These are phyloP conservation scores for Aspidapion aeneum DNA, from an alignment of 2,888 invertebrate genomes.

Conservation along the genomic window DNA sequence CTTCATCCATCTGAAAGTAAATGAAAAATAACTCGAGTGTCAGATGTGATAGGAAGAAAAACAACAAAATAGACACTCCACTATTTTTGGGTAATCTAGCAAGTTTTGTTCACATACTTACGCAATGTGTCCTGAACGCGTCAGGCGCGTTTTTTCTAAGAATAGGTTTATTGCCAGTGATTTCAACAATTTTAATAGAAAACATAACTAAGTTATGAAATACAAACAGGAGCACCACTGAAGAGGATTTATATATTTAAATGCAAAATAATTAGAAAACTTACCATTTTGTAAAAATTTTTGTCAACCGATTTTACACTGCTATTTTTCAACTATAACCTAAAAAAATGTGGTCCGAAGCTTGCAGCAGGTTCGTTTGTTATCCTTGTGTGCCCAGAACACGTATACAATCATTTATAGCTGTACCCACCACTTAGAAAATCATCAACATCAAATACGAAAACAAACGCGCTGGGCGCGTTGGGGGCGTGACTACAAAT, in stretches of 20 bases:
- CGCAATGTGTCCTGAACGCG: background rate
- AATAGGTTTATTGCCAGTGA: background rate
- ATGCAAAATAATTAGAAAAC: background rate
- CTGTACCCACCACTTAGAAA: background rate
- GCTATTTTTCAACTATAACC: background rate
- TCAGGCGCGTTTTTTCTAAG: background rate
- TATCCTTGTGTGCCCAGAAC: background rate
- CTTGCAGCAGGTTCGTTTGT: background rate
- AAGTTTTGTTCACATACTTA: background rate
- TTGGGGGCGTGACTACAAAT: background rate
- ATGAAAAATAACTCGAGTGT: background rate
- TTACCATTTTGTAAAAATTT: background rate
- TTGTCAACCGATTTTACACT: background rate
- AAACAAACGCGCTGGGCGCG: background rate
- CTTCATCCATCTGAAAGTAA: slow-evolving; percentile 10
- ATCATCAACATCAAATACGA: background rate
- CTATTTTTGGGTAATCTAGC: background rate
- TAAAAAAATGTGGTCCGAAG: background rate
- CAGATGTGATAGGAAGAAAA: background rate
- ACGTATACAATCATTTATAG: background rate
- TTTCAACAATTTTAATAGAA: background rate
- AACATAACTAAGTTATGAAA: background rate
- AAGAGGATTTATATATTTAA: background rate
- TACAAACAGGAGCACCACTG: background rate
- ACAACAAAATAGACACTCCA: background rate